Percentiles rank a stretch among this genome's conserved stretches.
These are phyloP conservation scores for Halocynthia roretzi DNA, from an alignment of 23 tunicate genomes.

Conservation along the genomic window DNA sequence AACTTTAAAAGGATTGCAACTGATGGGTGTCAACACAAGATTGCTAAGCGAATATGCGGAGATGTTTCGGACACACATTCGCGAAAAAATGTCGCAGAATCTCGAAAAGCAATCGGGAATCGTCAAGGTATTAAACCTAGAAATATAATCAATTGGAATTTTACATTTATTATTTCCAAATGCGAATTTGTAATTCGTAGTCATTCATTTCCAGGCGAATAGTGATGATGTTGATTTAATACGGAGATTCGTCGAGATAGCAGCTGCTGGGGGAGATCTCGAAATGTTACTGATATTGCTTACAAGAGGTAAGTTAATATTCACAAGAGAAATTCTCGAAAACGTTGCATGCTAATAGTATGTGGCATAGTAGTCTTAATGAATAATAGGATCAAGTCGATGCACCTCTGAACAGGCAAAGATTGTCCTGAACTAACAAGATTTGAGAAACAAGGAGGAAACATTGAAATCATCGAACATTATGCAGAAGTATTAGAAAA, in stretches of 20 bases:
- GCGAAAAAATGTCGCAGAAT: slow-evolving; percentile 34
- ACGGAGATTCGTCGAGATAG: slow-evolving; percentile 33
- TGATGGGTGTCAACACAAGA: slow-evolving; percentile 38
- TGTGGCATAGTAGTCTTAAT: background rate
- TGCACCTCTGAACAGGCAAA: background rate
- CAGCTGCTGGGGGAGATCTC: slow-evolving; percentile 55
- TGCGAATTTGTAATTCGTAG: background rate
- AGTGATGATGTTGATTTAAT: slow-evolving; percentile 34
- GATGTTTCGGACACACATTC: slow-evolving; percentile 37
- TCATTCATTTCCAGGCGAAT: slow-evolving; percentile 15
- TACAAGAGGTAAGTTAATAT: slow-evolving; percentile 21
- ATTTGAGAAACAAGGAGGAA: slow-evolving; percentile 60
- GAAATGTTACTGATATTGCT: slow-evolving; percentile 35
- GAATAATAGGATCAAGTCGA: background rate
- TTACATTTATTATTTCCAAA: background rate
- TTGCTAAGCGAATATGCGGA: slow-evolving; percentile 48
- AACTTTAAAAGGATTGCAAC: slow-evolving; percentile 42
- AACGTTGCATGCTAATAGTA: no score
- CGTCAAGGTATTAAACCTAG: slow-evolving; percentile 24
- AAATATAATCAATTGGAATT: background rate
- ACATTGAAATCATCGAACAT: slow-evolving; percentile 56
- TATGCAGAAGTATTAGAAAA: slow-evolving; percentile 10
- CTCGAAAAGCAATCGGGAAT: slow-evolving; percentile 36
- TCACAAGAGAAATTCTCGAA: no score
- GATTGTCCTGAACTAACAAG: background rate